These are phyloP conservation scores for Cantharis rustica DNA, from an alignment of 2,888 invertebrate species.

Conservation along the genomic window DNA sequence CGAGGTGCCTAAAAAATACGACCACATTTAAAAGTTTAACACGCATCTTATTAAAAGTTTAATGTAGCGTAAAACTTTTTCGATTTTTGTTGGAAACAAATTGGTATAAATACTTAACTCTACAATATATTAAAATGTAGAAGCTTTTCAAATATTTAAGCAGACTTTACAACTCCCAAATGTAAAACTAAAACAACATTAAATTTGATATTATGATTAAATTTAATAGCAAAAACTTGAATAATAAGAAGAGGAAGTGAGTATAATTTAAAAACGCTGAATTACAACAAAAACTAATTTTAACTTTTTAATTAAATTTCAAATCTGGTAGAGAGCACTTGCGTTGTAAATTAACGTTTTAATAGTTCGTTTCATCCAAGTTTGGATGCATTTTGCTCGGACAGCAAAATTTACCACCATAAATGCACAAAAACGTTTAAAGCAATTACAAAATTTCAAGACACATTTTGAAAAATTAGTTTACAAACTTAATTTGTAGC, in stretches of 20 bases:
- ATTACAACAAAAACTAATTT: constrained; percentile 58
- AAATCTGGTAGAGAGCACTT: constrained; percentile 46
- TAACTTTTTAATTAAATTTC: constrained; percentile 58
- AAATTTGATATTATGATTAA: constrained; percentile 34
- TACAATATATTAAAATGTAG: not conserved
- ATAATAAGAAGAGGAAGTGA: constrained; percentile 40
- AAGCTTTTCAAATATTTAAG: constrained; percentile 3
- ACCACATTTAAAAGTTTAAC: not conserved
- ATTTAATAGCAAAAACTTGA: constrained; percentile 49
- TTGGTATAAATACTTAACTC: constrained; percentile 2
- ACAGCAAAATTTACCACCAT: constrained; percentile 16
- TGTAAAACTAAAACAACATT: constrained; percentile 4
- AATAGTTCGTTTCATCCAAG: constrained; percentile 31
- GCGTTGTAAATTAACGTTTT: constrained; percentile 53
- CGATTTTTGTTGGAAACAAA: not conserved
- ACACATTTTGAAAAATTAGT: constrained; percentile 24
- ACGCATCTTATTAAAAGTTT: not conserved
- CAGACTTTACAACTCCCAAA: constrained; percentile 1
- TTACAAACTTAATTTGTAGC: constrained; percentile 21
- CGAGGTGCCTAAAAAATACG: not conserved
- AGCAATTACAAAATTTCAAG: constrained; percentile 23
- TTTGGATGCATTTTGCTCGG: constrained; percentile 22
- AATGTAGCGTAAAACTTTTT: not conserved
- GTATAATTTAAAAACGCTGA: constrained; percentile 54
- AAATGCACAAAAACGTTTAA: constrained; percentile 19